Base-by-base conservation (phyloP, 2,113 vertebrate species). In the Mustela lutreola region DNA sequence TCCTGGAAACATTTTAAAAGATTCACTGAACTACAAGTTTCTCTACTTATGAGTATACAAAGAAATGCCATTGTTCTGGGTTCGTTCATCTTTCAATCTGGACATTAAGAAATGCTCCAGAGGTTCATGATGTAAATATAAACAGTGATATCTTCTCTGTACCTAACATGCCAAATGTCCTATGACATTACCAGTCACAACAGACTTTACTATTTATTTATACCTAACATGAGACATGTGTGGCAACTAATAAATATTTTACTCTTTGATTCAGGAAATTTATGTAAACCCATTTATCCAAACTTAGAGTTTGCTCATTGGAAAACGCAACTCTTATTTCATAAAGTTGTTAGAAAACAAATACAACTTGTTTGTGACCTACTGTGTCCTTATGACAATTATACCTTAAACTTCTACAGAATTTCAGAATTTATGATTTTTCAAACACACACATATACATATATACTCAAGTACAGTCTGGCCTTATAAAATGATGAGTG, bases 1-100 rank as follows among this genome's bases (percentile, higher is more conserved):
- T 96, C 16, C 12, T 45, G 11, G 39, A 75, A 97, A 86, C 5
- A 73, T 48, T 88, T 95, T 65, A 39, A 89, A 88, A 79, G 19
- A 45, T 12, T 73, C 16, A n/a, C 6, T 42, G 5, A 60, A 42
- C 24, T 79, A n/a, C 79, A 28, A 73, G 0, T 3, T 75, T 93
- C 24, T 73, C 71, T 50, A 33, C 1, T 85, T 90, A 92, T 79
- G 28, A 56, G 21, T 67, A 48, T 0, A 26, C 7, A n/a, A 84
- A 42, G 28, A 92, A 88, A 92, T 31, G 0, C 26, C n/a, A 83
- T 36, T 83, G 60, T 71, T 73, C 4, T 67, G 33, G 9, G 5
- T 75, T 56, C 31, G 73, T n/a, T 6, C 19, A 45, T 88, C 24
- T 53, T 84, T 4, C 15, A 45, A 28, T 39, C 1, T 78, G 53